Evolutionary conservation across 2,797 vertebrate genomes (phyloP), one percentile per base, ranked within the genome.

Genomic region (Chaetodon trifasciatus): DNA sequence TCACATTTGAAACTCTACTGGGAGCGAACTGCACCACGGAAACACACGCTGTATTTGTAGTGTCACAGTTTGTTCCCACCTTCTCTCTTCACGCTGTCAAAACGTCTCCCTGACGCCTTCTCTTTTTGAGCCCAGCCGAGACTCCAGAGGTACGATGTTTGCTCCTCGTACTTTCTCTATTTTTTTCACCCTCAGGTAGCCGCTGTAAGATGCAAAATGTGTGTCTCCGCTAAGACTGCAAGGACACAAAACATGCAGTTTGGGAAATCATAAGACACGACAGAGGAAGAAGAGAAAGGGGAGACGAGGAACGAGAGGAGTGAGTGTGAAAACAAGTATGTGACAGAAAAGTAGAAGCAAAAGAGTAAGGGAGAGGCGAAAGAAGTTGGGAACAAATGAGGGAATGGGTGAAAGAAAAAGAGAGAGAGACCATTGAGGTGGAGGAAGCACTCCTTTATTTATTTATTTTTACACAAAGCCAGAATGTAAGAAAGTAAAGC

Each of bases 401-500:
- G 60, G 83, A 78, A 68, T 37, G 73, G 77, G 61, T 82, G 79
- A 81, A 61, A 78, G 56, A n/a, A 7, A 61, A 32, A 64, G 58
- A 65, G 44, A 78, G 56, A 32, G 23, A 82, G 79, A 75, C 46
- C 68, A 24, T 9, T 32, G 72, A 78, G 70, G 66, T 77, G 60
- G 58, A 81, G 73, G 75, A 85, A 78, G 72, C 55, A 32, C 42
- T 66, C 24, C 16, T 72, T 90, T 92, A 87, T 91, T 84, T 91
- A 87, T 92, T 90, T 90, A 91, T 92, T 88, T 92, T 81, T 64
- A 78, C 84, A 89, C 86, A 91, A 92, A 88, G 83, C 70, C 86
- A 78, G 82, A 75, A 82, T 90, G 91, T 92, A 91, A 89, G 91
- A 88, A 90, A 90, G 90, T 82, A 74, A 89, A 90, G 87, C 84